These are phyloP conservation scores for Drosophila helvetica DNA, from an alignment of 2,888 invertebrate species.

Conservation along the genomic window DNA sequence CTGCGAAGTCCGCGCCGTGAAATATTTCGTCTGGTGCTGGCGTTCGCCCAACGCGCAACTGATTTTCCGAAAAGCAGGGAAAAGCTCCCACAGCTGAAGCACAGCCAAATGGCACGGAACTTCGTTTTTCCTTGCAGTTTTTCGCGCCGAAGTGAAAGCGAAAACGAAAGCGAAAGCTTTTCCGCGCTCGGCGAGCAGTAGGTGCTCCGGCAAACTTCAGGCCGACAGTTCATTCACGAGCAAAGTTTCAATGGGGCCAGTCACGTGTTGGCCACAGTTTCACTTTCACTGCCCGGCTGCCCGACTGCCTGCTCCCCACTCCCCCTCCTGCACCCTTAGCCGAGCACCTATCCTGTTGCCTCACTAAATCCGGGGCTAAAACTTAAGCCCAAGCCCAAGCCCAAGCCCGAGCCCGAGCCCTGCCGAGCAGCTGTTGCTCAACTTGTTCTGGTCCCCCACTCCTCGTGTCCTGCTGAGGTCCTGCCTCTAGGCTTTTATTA, in stretches of 20 bases:
- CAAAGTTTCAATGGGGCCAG: slow-evolving; percentile 42
- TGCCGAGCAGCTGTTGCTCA: slow-evolving; percentile 46
- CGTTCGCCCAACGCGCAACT: slow-evolving; percentile 68
- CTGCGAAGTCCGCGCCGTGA: slow-evolving; percentile 43
- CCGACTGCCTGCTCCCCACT: background rate
- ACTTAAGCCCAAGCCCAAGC: slow-evolving; percentile 37
- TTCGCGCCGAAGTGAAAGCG: slow-evolving; percentile 47
- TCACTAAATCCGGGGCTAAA: slow-evolving; percentile 33
- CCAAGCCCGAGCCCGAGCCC: too few relatives aligned
- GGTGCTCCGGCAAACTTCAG: slow-evolving; percentile 21
- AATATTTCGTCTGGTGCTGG: slow-evolving; percentile 48
- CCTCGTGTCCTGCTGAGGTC: slow-evolving; percentile 5
- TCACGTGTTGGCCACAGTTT: slow-evolving; percentile 45
- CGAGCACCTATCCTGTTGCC: background rate
- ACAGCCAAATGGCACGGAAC: slow-evolving; percentile 1
- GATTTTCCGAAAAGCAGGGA: slow-evolving; percentile 50
- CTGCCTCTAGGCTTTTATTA: slow-evolving; percentile 13
- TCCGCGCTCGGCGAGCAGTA: background rate
- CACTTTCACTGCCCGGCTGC: slow-evolving; percentile 35
- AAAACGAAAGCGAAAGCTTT: slow-evolving; percentile 37
- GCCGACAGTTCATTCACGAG: slow-evolving; percentile 55
- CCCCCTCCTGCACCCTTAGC: background rate
- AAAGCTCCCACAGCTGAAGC: slow-evolving; percentile 30
- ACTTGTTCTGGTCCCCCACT: slow-evolving; percentile 10
- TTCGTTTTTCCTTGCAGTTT: slow-evolving; percentile 54